Percentiles rank a stretch among this genome's conserved stretches.
Conservation (phyloP, 1,140 invertebrate species). For the Procambarus virginalis region DNA sequence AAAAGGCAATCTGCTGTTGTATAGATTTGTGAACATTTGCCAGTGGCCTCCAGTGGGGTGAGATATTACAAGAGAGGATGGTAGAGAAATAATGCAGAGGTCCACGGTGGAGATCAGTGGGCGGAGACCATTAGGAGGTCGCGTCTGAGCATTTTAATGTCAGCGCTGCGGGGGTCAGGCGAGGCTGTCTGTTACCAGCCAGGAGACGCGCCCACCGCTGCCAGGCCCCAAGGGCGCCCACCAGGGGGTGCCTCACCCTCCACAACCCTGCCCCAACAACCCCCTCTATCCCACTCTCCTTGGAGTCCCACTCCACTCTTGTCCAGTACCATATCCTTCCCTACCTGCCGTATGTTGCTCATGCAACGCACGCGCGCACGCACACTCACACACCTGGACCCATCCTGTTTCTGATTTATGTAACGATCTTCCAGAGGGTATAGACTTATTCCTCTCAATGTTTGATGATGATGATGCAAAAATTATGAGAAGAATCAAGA, state of each 20-base stretch:
- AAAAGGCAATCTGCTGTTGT: too few species aligned
- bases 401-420: too few species aligned
- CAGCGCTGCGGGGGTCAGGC: constrained; percentile 32
- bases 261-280: too few species aligned
- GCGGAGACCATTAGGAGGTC: constrained; percentile 25
- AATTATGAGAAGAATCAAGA: too few species aligned
- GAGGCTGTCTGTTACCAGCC: constrained; percentile 43
- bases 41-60: not conserved
- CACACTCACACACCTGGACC: too few species aligned
- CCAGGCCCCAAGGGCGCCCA: constrained; percentile 4
- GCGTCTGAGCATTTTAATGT: constrained; percentile 42
- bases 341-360: not conserved
- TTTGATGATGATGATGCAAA: too few species aligned
- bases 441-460: too few species aligned
- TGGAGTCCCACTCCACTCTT: too few species aligned
- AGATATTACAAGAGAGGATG: not conserved
- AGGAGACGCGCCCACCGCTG: constrained; percentile 9
- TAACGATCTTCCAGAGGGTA: too few species aligned
- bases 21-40: not conserved
- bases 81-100: not conserved
- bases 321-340: too few species aligned
- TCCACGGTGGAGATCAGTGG: not conserved
- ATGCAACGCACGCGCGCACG: too few species aligned
- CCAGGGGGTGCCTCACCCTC: not conserved
- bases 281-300: too few species aligned